Base-by-base conservation (phyloP, 2,113 vertebrate species). In the Galbula dea region DNA sequence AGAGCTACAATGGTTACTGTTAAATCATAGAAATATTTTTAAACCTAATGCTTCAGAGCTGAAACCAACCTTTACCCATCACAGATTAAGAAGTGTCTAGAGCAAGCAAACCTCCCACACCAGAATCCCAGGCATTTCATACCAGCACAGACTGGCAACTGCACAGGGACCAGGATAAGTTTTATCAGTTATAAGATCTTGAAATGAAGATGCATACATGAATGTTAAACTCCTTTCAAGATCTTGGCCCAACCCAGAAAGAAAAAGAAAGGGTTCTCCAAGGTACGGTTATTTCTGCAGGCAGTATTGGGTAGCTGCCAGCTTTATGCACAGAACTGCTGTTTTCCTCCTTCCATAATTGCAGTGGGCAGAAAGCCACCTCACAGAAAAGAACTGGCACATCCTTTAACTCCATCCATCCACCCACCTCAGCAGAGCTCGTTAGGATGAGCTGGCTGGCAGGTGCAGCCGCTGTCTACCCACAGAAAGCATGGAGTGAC, bases 241-340 rank as follows among this genome's bases (percentile, higher is more conserved):
- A 78, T 34, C 59, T 73, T 69, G 73, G 63, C 85, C 84, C 71
- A 62, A 36, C 72, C 55, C 80, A 74, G 72, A 30, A 65, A 65
- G 66, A 62, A 48, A 72, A 82, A 92, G 51, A 71, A 88, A 86
- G 55, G 72, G 48, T 74, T 91, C 93, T 93, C 75, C 34, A n/a
- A 88, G 92, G 88, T 90, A 93, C 82, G 51, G 92, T 94, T 94
- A 79, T 96, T 94, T 94, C 95, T 93, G 29, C 55, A 5, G 96
- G 95, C 88, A 63, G 65, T 88, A 26, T 13, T 95, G 92, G 88
- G 41, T 26, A 51, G 79, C 69, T 51, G 94, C 95, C 95, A 93
- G 88, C 52, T 93, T 88, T 90, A 81, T 62, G 81, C 92, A 93
- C 90, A 88, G 54, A 93, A 90, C 90, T 95, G 85, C 83, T 71